phyloP scores from a whole-genome alignment of 2,113 vertebrate species.

The Speoplatyrhinus poulsoni region DNA sequence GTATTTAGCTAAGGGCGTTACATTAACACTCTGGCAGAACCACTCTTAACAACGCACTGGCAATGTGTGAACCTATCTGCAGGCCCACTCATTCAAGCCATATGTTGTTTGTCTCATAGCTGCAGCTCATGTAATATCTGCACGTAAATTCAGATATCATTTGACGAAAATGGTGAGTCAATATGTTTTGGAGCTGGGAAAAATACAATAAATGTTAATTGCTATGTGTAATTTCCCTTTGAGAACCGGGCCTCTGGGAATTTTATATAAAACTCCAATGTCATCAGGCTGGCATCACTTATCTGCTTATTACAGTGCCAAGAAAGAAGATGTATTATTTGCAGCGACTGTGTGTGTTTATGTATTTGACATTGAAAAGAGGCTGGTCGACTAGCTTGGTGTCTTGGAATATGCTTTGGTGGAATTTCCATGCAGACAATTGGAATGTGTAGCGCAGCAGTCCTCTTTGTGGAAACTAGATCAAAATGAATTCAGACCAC shows the following conservation, averaged over 20 bases:
- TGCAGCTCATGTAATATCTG: conserved; percentile 14
- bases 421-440: too few species aligned
- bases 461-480: not conserved
- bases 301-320: not conserved
- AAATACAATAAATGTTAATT: conserved; percentile 1
- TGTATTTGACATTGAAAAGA: too few species aligned
- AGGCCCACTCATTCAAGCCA: conserved; percentile 16
- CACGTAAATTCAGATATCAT: conserved; percentile 16
- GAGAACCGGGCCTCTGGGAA: not conserved
- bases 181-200: conserved; percentile 14
- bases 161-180: conserved; percentile 4
- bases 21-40: conserved; percentile 41
- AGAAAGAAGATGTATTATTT: not conserved
- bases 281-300: conserved; percentile 8
- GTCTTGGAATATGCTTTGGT: not conserved
- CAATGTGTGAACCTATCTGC: conserved; percentile 8
- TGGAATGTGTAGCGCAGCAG: not conserved
- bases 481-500: not conserved
- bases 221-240: not conserved
- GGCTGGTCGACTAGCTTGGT: not conserved
- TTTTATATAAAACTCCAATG: not conserved
- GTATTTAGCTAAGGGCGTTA: conserved; percentile 62
- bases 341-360: not conserved
- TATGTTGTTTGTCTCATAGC: conserved; percentile 44
- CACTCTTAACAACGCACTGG: conserved; percentile 18